These are phyloP conservation scores for Sebastes iracundus DNA, from an alignment of 2,797 vertebrate species.

Conservation along the genomic window DNA sequence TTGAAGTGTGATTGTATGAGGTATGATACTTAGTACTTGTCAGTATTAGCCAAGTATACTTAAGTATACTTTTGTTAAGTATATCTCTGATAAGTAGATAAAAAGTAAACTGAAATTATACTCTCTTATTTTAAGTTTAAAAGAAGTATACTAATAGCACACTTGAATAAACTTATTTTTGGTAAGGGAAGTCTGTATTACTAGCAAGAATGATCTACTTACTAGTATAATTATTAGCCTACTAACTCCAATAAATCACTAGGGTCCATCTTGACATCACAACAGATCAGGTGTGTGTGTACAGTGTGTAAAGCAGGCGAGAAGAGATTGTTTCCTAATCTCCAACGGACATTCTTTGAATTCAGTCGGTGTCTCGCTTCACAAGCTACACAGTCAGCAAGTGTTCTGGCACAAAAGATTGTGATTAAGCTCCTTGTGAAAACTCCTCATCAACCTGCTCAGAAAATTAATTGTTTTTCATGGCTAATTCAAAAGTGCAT, in stretches of 20 bases:
- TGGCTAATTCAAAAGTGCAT: constrained; percentile 73
- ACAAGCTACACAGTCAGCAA: constrained; percentile 65
- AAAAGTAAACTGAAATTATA: no score
- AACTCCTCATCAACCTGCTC: constrained; percentile 70
- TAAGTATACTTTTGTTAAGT: no score
- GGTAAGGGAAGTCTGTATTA: background rate
- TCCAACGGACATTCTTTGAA: constrained; percentile 53
- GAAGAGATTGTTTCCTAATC: constrained; percentile 42
- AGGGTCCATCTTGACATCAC: constrained; percentile 14
- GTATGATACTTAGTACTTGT: no score
- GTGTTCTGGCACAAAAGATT: constrained; percentile 63
- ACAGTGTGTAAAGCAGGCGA: constrained; percentile 39
- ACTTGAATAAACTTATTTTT: no score
- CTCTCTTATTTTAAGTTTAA: no score
- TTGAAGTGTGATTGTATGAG: no score
- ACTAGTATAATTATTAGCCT: background rate
- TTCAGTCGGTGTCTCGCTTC: constrained; percentile 55
- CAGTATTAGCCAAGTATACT: no score
- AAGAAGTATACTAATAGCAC: no score
- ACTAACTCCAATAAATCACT: constrained; percentile 21
- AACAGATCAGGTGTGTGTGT: constrained; percentile 35
- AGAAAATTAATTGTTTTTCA: constrained; percentile 78
- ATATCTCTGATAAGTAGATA: no score
- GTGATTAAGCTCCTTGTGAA: constrained; percentile 69
- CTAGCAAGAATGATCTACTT: background rate